Conservation (phyloP, 53 echinoderm and acorn worm genomes). For the Temnopleurus reevesii region DNA sequence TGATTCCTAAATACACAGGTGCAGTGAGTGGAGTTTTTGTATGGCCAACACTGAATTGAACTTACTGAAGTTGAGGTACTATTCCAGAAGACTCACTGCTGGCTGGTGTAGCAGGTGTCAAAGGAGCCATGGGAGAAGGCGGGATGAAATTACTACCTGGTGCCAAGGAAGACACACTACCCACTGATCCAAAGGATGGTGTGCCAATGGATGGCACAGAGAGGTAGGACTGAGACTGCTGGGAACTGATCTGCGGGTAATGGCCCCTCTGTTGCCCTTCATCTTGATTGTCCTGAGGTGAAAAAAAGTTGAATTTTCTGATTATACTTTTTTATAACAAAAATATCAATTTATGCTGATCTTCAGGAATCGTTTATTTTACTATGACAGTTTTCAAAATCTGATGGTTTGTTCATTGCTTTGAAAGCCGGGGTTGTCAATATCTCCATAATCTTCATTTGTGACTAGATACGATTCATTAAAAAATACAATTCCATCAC, state of each 20-base stretch:
- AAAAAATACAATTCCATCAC: too few species aligned
- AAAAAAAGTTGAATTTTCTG: too few species aligned
- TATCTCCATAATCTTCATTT: too few species aligned
- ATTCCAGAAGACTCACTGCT: slow-evolving; percentile 90
- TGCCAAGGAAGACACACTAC: slow-evolving; percentile 23
- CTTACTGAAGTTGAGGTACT: slow-evolving; percentile 95
- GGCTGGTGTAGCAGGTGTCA: slow-evolving; percentile 91
- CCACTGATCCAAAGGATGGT: slow-evolving; percentile 37
- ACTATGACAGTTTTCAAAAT: too few species aligned
- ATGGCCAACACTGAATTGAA: neutral
- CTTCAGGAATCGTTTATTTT: too few species aligned
- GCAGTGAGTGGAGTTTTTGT: too few species aligned
- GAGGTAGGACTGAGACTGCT: slow-evolving; percentile 48
- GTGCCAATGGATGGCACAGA: slow-evolving; percentile 45
- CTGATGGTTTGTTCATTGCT: too few species aligned
- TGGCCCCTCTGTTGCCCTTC: slow-evolving; percentile 31
- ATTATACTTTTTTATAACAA: too few species aligned
- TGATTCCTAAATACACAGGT: too few species aligned
- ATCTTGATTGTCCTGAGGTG: slow-evolving; percentile 29
- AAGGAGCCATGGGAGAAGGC: slow-evolving; percentile 80
- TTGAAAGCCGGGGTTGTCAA: too few species aligned
- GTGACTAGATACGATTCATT: too few species aligned
- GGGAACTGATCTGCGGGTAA: slow-evolving; percentile 31
- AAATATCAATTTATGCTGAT: too few species aligned
- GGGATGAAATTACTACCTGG: slow-evolving; percentile 67